Base-by-base conservation (phyloP, 1,140 invertebrate genomes). In the Polyergus mexicanus region DNA sequence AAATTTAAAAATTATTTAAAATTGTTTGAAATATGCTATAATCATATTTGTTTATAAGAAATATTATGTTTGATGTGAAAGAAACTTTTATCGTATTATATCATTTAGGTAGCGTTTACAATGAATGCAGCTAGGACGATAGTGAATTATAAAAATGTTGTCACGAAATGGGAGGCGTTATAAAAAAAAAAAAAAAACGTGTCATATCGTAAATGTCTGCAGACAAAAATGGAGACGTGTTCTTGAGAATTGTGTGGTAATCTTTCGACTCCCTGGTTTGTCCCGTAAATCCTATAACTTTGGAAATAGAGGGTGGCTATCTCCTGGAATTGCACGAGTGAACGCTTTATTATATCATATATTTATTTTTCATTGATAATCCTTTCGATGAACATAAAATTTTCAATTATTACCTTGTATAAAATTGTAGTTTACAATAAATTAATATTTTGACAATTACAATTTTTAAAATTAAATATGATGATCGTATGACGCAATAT, bases 201-300 rank as follows among this genome's bases (percentile, higher is more conserved):
- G 44, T n/a, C 19, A 86, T 76, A 84, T 71, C 38, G 66, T 58
- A 58, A 63, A 75, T 25, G n/a, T 22, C n/a, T 6, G 32, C 25
- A 51, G 78, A 16, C 51, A 76, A 60, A 69, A 35, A 76, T 32
- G 28, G 41, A 78, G 25, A 75, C 16, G 51, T 76, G 35, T 81
- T 88, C 35, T 76, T 56, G 16, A 6, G 74, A 88, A 88, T 78
- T 71, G 13, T 13, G 60, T 16, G 35, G 47, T 88, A 76, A 81
- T 89, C 63, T 85, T 41, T 32, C 10, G 69, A 28, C 25, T 74
- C 13, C 28, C n/a, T 2, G 38, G 65, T n/a, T n/a, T 47, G 8
- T 71, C 10, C 8, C 10, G 22, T 72, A 44, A 56, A 56, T 63
- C 19, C 25, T 62, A 25, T 25, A 41, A 3, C 0, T 44, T 74